These are phyloP conservation scores for Zootermopsis nevadensis DNA, from an alignment of 2,888 invertebrate species.

Conservation along the genomic window DNA sequence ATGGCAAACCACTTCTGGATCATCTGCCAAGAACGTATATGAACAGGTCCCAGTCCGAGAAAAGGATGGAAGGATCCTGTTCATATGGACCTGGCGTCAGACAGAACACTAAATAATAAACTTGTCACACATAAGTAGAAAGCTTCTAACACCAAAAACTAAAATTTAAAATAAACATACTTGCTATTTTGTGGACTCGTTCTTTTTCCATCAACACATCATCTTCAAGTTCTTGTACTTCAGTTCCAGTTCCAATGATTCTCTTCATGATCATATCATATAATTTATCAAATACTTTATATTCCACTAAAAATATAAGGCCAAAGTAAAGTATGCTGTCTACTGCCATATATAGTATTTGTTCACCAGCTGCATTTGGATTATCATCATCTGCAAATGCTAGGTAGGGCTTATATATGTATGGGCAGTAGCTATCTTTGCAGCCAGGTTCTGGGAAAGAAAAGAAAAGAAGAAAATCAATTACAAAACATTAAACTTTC, in stretches of 20 bases:
- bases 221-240: background rate
- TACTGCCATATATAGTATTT: conserved; percentile 17
- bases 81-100: too few species aligned
- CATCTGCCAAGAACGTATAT: too few species aligned
- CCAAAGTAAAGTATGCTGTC: background rate
- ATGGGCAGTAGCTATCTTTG: background rate
- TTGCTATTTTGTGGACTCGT: background rate
- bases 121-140: too few species aligned
- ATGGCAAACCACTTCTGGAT: too few species aligned
- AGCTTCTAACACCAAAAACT: too few species aligned
- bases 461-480: background rate
- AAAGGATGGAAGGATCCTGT: too few species aligned
- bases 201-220: conserved; percentile 15
- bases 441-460: background rate
- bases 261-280: background rate
- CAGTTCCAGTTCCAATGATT: background rate
- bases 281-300: background rate
- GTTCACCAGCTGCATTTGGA: background rate
- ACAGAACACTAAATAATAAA: too few species aligned
- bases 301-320: background rate
- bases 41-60: too few species aligned
- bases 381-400: background rate
- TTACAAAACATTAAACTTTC: background rate
- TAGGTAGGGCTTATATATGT: background rate
- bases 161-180: background rate